These are phyloP conservation scores for Etheostoma cragini DNA, from an alignment of 2,113 vertebrate species.

Conservation along the genomic window DNA sequence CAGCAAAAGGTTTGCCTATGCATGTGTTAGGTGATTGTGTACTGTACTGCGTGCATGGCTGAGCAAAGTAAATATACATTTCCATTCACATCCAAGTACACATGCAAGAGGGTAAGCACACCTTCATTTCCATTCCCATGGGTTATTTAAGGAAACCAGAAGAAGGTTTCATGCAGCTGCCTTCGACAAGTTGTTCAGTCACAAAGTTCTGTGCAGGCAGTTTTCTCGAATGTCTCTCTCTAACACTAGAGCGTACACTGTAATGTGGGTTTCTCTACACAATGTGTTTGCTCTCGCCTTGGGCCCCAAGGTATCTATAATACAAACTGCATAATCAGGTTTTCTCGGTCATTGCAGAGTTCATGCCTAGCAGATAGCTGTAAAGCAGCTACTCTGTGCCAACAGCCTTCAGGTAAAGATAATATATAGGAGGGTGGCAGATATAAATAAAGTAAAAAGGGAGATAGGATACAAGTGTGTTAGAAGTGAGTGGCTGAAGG, in stretches of 20 bases:
- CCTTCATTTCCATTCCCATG: constrained; percentile 16
- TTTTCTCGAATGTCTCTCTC: constrained; percentile 16
- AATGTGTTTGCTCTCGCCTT: background rate
- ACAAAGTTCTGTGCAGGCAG: constrained; percentile 36
- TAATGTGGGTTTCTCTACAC: background rate
- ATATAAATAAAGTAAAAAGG: constrained; percentile 5
- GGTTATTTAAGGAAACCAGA: constrained; percentile 35
- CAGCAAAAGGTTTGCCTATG: constrained; percentile 12
- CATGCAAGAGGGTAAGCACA: background rate
- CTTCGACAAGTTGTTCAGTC: constrained; percentile 39
- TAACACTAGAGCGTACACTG: background rate
- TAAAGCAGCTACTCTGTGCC: background rate
- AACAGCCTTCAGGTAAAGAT: constrained; percentile 18
- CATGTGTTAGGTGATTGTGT: background rate
- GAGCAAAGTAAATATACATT: background rate
- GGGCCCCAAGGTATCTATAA: background rate
- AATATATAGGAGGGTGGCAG: constrained; percentile 7
- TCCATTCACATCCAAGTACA: background rate
- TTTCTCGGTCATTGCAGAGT: constrained; percentile 18
- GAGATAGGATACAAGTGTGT: background rate
- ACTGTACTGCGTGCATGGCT: background rate
- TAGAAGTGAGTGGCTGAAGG: background rate
- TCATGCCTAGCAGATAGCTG: constrained; percentile 31
- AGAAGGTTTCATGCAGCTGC: background rate
- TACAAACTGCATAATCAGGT: constrained; percentile 31